These are phyloP conservation scores for Hyposoter dolosus DNA, from an alignment of 2,888 invertebrate genomes.

Conservation along the genomic window DNA sequence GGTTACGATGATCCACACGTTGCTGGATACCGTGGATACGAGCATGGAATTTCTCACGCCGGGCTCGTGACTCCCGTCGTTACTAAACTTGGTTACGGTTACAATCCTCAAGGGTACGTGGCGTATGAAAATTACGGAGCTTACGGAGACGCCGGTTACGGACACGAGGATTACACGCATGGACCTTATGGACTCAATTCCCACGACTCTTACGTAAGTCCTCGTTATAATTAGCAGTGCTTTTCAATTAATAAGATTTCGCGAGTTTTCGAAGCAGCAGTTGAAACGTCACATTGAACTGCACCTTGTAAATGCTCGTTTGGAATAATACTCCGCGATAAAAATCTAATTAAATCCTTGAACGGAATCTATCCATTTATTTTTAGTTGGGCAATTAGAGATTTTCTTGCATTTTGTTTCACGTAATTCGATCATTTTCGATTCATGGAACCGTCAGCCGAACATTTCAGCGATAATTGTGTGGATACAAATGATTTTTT, in stretches of 20 bases:
- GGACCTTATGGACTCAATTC: conserved; percentile 60
- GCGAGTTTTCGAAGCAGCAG: not conserved
- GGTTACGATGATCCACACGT: conserved; percentile 41
- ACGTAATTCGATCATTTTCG: too few relatives aligned
- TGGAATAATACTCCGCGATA: not conserved
- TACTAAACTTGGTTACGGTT: conserved; percentile 58
- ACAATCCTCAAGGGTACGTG: conserved; percentile 63
- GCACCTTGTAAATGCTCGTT: not conserved
- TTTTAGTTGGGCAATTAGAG: too few relatives aligned
- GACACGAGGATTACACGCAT: conserved; percentile 32
- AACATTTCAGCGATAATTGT: too few relatives aligned
- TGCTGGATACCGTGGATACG: conserved; percentile 67
- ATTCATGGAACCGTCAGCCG: too few relatives aligned
- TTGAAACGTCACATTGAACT: not conserved
- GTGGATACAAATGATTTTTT: too few relatives aligned
- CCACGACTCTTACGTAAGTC: conserved; percentile 77
- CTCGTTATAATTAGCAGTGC: not conserved
- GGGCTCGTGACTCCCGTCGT: conserved; percentile 57
- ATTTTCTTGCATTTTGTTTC: too few relatives aligned
- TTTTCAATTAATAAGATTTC: not conserved
- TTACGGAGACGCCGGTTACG: conserved; percentile 60
- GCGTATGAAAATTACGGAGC: conserved; percentile 51
- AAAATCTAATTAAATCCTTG: not conserved
- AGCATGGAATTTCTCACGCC: conserved; percentile 63
- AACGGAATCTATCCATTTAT: too few relatives aligned